Base-by-base conservation (phyloP, 2,888 invertebrate genomes). In the Horisme vitalbata region DNA sequence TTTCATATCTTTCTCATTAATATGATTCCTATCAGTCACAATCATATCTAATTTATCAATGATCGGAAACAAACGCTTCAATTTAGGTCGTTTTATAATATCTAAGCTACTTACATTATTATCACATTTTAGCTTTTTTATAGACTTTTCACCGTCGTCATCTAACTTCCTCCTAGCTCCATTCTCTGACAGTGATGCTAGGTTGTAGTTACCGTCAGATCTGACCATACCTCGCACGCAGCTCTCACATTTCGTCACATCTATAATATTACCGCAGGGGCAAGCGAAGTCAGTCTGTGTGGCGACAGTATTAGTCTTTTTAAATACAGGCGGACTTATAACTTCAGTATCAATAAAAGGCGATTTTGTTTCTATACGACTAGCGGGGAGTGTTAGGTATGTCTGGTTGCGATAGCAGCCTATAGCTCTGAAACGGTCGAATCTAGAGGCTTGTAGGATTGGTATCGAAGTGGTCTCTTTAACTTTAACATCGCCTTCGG, bases 111-210 rank as follows among this genome's bases (percentile, higher is more conserved):
- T 51, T 38, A 76, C 63, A 75, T 61, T 68, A 73, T 77, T 88
- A 88, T 89, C 89, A 88, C 88, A 89, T 83, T 89, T 88, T 64
- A 74, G 84, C 81, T 88, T 88, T 61, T 86, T 83, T 52, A 78
- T 64, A 62, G 72, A 65, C 47, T 77, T 80, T 6, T 71, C 76
- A 23, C 75, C 79, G 2, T 75, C 77, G 26, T 48, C 53, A n/a
- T 56, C 52, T 0, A 59, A 11, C n/a, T 59, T 56, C 11, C 56
- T 47, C 23, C 81, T 63, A 5, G 71, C 74, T 5, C 77, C 77
- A 30, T 69, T 75, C 34, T 66, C 45, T n/a, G 41, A 23, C 0
- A 79, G 30, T 0, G 74, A 71, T 0, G 79, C 76, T 9, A 89
- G 41, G 34, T 90, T 70, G 57, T 87, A 87, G 35, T 69, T 87